Conservation (phyloP, 1,140 invertebrate genomes). For the Tetragonula clypearis region DNA sequence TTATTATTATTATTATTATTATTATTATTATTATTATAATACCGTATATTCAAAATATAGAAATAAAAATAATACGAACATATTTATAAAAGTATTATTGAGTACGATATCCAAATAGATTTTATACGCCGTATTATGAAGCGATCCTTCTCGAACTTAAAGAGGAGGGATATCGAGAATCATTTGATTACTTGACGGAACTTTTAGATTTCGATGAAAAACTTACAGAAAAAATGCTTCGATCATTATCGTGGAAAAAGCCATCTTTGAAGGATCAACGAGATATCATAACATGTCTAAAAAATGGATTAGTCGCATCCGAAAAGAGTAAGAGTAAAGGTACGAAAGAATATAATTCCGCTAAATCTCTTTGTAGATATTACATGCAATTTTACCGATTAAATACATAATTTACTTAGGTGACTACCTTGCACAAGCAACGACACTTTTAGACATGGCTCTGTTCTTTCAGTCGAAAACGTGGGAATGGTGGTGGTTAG, state of each 20-base stretch:
- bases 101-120: conserved; percentile 67
- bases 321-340: conserved; percentile 73
- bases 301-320: conserved; percentile 74
- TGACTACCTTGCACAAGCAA: conserved; percentile 76
- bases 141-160: conserved; percentile 81
- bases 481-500: conserved; percentile 84
- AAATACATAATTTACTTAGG: conserved; percentile 61
- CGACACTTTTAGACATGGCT: conserved; percentile 78
- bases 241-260: conserved; percentile 72
- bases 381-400: background rate
- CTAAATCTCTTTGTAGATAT: background rate
- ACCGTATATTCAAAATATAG: background rate
- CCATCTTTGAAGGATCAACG: conserved; percentile 76
- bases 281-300: conserved; percentile 80
- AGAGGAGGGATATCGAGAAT: conserved; percentile 79
- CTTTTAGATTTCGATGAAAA: conserved; percentile 82
- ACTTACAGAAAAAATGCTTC: conserved; percentile 76
- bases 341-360: background rate
- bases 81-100: background rate
- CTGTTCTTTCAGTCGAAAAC: conserved; percentile 79
- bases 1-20: too few species aligned
- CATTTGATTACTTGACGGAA: conserved; percentile 80
- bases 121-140: conserved; percentile 80
- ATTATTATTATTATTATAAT: background rate
- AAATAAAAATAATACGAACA: background rate